A percentile compares a stretch with the other conserved stretches of the same genome.
Evolutionary conservation across 2,888 invertebrate species (phyloP).

Genomic region (Macaria liturata): DNA sequence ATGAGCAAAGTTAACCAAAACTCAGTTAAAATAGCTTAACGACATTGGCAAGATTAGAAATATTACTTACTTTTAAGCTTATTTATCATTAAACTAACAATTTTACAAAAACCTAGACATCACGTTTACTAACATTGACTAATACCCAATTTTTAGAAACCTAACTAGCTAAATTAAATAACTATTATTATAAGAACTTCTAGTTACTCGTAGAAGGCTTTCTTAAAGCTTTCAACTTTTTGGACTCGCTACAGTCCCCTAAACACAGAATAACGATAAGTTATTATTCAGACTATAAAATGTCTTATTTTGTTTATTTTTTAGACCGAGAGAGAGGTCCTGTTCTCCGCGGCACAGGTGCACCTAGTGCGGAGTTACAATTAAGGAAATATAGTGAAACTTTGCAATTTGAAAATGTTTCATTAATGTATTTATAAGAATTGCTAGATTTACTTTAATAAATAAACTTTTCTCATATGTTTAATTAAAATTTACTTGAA

Average conservation of each 20-base stretch:
- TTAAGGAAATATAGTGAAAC: no score
- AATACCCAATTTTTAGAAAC: slow-evolving; percentile 45
- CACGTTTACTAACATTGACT: slow-evolving; percentile 60
- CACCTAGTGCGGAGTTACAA: no score
- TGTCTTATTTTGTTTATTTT: background rate
- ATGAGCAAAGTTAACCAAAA: background rate
- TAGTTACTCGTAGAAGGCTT: slow-evolving; percentile 31
- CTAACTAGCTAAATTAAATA: slow-evolving; percentile 29
- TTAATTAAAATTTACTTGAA: no score
- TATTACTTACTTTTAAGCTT: slow-evolving; percentile 39
- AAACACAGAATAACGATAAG: slow-evolving; percentile 18
- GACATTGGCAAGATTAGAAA: slow-evolving; percentile 15
- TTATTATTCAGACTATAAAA: slow-evolving; percentile 17
- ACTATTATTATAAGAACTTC: slow-evolving; percentile 5
- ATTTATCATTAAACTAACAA: slow-evolving; percentile 40
- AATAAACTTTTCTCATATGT: no score
- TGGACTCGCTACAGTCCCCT: slow-evolving; percentile 18
- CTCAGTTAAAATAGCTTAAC: background rate
- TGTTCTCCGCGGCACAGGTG: no score
- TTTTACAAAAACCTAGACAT: slow-evolving; percentile 67
- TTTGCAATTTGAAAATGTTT: no score
- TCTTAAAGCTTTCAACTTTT: slow-evolving; percentile 32
- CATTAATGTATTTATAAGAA: no score
- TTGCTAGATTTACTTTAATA: no score
- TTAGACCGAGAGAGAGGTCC: slow-evolving; percentile 3